phyloP scores from a whole-genome alignment of 2,888 invertebrate genomes.

The Plagodis dolabraria region DNA sequence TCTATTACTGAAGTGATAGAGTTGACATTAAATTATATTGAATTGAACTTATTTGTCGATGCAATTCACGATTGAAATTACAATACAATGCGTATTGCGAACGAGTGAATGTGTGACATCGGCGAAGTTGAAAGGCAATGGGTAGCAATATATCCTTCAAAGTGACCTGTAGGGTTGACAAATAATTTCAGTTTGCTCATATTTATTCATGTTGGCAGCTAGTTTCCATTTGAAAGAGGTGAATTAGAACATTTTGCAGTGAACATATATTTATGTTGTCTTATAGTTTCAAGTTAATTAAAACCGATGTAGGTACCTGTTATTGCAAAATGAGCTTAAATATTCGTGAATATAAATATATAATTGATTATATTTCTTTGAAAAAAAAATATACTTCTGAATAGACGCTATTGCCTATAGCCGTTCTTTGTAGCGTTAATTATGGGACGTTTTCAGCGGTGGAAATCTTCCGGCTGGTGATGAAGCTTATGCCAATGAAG shows the following conservation, averaged over 20 bases:
- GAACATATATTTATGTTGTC: too few species aligned
- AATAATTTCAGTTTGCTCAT: slow-evolving; percentile 9
- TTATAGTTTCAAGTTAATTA: too few species aligned
- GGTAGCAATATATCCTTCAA: slow-evolving; percentile 74
- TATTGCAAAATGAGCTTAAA: too few species aligned
- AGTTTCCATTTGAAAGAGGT: not conserved
- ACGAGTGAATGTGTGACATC: slow-evolving; percentile 71
- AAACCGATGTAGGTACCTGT: too few species aligned
- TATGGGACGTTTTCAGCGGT: too few species aligned
- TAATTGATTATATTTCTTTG: too few species aligned
- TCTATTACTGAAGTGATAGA: slow-evolving; percentile 37
- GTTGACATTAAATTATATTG: slow-evolving; percentile 26
- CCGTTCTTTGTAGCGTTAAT: too few species aligned
- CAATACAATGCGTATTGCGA: slow-evolving; percentile 75
- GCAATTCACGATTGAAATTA: slow-evolving; percentile 72
- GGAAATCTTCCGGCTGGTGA: too few species aligned
- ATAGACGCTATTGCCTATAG: too few species aligned
- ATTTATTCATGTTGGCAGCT: slow-evolving; percentile 3
- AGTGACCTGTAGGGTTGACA: slow-evolving; percentile 53
- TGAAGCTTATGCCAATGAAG: too few species aligned
- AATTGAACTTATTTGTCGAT: slow-evolving; percentile 60
- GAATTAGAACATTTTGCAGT: not conserved
- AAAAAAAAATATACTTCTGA: too few species aligned
- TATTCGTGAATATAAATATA: too few species aligned
- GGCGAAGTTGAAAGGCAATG: slow-evolving; percentile 73